These are phyloP conservation scores for Boloria euphrosyne DNA, from an alignment of 2,888 invertebrate species.

Conservation along the genomic window DNA sequence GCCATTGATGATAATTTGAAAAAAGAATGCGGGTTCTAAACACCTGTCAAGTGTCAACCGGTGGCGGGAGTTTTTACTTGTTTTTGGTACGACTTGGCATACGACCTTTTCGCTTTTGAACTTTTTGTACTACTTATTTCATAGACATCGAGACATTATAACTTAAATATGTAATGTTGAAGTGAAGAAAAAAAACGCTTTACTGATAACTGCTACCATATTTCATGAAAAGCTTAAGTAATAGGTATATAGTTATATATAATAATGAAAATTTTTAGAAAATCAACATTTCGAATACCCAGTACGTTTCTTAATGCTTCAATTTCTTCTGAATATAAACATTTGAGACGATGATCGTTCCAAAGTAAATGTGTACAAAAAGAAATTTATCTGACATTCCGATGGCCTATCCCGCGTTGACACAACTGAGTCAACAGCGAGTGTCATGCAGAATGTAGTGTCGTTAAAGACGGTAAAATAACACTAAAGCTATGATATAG, in stretches of 20 bases:
- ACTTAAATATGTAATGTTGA: neutral
- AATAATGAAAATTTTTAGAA: too few relatives aligned
- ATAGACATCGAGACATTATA: neutral
- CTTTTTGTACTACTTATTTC: neutral
- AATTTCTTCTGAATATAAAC: slow-evolving; percentile 4
- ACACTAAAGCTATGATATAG: too few relatives aligned
- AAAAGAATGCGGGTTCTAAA: slow-evolving; percentile 44
- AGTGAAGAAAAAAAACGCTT: neutral
- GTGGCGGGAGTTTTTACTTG: slow-evolving; percentile 30
- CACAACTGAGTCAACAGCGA: slow-evolving; percentile 35
- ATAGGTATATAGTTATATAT: too few relatives aligned
- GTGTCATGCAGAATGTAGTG: slow-evolving; percentile 21
- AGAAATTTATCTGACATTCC: slow-evolving; percentile 28
- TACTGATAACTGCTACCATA: too few relatives aligned
- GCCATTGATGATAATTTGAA: slow-evolving; percentile 41
- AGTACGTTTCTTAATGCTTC: too few relatives aligned
- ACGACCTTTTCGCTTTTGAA: slow-evolving; percentile 5
- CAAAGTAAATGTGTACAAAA: slow-evolving; percentile 10
- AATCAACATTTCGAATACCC: too few relatives aligned
- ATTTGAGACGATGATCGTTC: slow-evolving; percentile 11
- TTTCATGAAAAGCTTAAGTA: too few relatives aligned
- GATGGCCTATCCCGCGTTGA: slow-evolving; percentile 30
- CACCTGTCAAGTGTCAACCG: slow-evolving; percentile 45
- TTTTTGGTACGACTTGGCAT: slow-evolving; percentile 20
- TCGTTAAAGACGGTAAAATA: neutral